A percentile compares a stretch with the other conserved stretches of the same genome.
Evolutionary conservation across 2,888 invertebrate species (phyloP).

Genomic region (Tuta absoluta): DNA sequence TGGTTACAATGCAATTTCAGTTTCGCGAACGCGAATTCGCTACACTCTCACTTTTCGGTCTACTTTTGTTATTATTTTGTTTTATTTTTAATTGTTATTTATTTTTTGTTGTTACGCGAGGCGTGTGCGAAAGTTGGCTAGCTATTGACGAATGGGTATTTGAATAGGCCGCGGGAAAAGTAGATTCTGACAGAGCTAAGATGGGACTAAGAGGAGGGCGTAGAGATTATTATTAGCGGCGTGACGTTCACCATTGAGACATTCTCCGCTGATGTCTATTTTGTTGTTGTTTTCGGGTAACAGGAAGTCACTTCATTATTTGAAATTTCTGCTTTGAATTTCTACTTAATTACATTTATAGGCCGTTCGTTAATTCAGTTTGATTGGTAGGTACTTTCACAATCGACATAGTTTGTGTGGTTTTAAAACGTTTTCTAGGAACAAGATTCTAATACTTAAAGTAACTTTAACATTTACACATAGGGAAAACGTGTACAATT

Average conservation of each 20-base stretch:
- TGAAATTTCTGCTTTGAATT: too few species aligned
- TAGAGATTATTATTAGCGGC: conserved; percentile 3
- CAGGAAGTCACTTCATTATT: neutral
- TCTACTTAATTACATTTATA: too few species aligned
- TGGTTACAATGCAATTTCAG: neutral
- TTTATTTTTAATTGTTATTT: conserved; percentile 38
- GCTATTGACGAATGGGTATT: conserved; percentile 53
- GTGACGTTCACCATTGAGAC: neutral
- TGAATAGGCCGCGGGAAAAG: conserved; percentile 45
- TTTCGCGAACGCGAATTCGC: conserved; percentile 12
- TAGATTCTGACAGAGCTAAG: conserved; percentile 25
- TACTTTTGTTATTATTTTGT: conserved; percentile 34
- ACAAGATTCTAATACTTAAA: too few species aligned
- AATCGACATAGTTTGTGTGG: too few species aligned
- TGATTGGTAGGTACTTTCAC: too few species aligned
- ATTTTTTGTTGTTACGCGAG: conserved; percentile 37
- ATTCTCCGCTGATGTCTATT: neutral
- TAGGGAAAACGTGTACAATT: too few species aligned
- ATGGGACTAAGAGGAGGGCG: conserved; percentile 11
- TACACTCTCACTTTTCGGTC: conserved; percentile 34
- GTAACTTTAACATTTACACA: too few species aligned
- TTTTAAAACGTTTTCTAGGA: too few species aligned
- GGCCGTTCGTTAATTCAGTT: too few species aligned
- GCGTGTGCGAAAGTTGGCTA: conserved; percentile 65
- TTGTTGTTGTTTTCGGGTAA: neutral